phyloP scores from a whole-genome alignment of 2,797 vertebrate genomes.

The Poecilia gillii region DNA sequence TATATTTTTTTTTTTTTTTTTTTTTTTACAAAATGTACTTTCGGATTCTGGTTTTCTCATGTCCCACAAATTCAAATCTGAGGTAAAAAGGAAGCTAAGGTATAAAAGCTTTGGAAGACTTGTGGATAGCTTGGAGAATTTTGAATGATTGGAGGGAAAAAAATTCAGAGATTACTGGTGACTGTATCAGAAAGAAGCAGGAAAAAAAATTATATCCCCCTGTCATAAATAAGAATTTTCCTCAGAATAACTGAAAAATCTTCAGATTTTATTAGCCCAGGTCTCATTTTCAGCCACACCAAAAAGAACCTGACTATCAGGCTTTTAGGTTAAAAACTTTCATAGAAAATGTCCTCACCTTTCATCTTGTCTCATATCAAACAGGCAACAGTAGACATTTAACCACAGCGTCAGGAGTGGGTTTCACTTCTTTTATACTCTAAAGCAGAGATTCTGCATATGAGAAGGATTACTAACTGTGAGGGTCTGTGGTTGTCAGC shows the following conservation, averaged over 20 bases:
- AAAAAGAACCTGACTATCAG: slow-evolving; percentile 15
- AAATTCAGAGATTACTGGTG: background rate
- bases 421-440: slow-evolving; percentile 58
- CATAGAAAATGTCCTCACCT: slow-evolving; percentile 42
- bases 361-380: slow-evolving; percentile 63
- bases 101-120: background rate
- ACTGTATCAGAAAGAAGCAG: background rate
- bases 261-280: slow-evolving; percentile 11
- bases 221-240: background rate
- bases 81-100: background rate
- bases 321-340: slow-evolving; percentile 31
- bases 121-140: background rate
- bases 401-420: slow-evolving; percentile 41
- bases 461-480: slow-evolving; percentile 3
- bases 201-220: background rate
- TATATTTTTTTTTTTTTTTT: too few relatives aligned
- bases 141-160: background rate
- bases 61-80: background rate
- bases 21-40: background rate
- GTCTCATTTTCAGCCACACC: slow-evolving; percentile 67
- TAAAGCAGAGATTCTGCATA: slow-evolving; percentile 32
- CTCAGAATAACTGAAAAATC: slow-evolving; percentile 10
- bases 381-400: slow-evolving; percentile 42
- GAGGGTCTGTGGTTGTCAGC: slow-evolving; percentile 71
- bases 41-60: background rate